phyloP scores from a whole-genome alignment of 2,888 invertebrate genomes.

The Sphaerophoria taeniata region DNA sequence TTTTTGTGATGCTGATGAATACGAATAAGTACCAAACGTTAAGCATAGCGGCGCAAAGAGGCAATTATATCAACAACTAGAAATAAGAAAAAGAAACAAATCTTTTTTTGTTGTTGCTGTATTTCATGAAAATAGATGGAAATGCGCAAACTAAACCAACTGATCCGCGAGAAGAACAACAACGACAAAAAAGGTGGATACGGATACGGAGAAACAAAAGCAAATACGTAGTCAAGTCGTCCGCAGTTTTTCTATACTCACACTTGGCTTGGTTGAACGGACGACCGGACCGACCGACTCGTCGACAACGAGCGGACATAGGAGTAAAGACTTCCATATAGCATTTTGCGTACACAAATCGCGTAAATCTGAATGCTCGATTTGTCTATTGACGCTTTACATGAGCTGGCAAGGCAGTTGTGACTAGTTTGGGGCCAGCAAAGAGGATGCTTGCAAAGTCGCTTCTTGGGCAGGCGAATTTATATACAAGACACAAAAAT shows the following conservation, averaged over 20 bases:
- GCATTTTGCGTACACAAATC: constrained; percentile 69
- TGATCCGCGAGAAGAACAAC: constrained; percentile 9
- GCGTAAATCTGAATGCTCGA: constrained; percentile 74
- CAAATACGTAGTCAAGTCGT: constrained; percentile 60
- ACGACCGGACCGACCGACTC: too few species aligned
- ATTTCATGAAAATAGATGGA: constrained; percentile 67
- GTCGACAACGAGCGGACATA: too few species aligned
- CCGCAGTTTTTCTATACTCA: background rate
- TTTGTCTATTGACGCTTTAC: constrained; percentile 74
- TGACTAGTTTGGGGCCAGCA: constrained; percentile 25
- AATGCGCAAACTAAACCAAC: constrained; percentile 46
- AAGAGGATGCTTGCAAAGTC: constrained; percentile 35
- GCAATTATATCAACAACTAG: constrained; percentile 71
- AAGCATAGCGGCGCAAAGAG: constrained; percentile 52
- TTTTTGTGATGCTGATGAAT: constrained; percentile 62
- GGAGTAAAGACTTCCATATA: constrained; percentile 24
- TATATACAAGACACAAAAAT: constrained; percentile 29
- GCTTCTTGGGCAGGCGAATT: constrained; percentile 52
- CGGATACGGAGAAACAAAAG: constrained; percentile 65
- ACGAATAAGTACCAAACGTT: constrained; percentile 53
- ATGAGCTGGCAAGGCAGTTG: constrained; percentile 56
- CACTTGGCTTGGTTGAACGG: too few species aligned
- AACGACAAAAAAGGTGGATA: constrained; percentile 51
- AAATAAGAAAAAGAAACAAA: constrained; percentile 37
- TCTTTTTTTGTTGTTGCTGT: constrained; percentile 25